A percentile compares a stretch with the other conserved stretches of the same genome.
Conservation (phyloP, 2,888 invertebrate species). For the Drosophila austrosaltans region DNA sequence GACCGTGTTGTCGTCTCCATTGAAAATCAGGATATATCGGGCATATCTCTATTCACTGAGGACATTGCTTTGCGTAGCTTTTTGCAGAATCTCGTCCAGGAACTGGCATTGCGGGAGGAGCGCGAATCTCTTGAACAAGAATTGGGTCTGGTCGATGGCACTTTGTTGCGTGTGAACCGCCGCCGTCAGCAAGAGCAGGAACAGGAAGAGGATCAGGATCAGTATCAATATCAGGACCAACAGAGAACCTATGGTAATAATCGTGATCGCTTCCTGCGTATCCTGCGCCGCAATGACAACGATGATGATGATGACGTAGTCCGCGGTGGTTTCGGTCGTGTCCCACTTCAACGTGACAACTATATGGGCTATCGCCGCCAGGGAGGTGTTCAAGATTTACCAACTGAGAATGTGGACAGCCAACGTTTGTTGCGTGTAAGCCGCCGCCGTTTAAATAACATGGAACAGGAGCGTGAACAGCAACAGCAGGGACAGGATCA, state of each 20-base stretch:
- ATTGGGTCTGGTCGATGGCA: constrained; percentile 2
- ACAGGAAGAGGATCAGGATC: neutral
- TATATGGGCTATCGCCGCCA: constrained; percentile 16
- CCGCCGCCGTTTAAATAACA: constrained; percentile 58
- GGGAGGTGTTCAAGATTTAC: constrained; percentile 34
- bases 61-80: constrained; percentile 71
- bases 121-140: constrained; percentile 3
- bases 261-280: constrained; percentile 32
- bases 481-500: neutral
- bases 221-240: constrained; percentile 10
- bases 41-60: constrained; percentile 61
- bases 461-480: constrained; percentile 32
- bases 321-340: constrained; percentile 32
- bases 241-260: constrained; percentile 23
- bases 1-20: constrained; percentile 52
- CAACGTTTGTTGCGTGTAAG: constrained; percentile 55
- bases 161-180: constrained; percentile 30
- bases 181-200: constrained; percentile 39
- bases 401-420: constrained; percentile 47
- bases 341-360: constrained; percentile 46
- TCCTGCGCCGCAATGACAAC: constrained; percentile 28
- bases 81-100: constrained; percentile 63
- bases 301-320: constrained; percentile 12
- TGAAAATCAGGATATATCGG: constrained; percentile 34
- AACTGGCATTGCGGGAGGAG: constrained; percentile 48